Evolutionary conservation across 2,113 vertebrate species (phyloP), one percentile per base, ranked within the genome.

Genomic region (Petroica traversi): DNA sequence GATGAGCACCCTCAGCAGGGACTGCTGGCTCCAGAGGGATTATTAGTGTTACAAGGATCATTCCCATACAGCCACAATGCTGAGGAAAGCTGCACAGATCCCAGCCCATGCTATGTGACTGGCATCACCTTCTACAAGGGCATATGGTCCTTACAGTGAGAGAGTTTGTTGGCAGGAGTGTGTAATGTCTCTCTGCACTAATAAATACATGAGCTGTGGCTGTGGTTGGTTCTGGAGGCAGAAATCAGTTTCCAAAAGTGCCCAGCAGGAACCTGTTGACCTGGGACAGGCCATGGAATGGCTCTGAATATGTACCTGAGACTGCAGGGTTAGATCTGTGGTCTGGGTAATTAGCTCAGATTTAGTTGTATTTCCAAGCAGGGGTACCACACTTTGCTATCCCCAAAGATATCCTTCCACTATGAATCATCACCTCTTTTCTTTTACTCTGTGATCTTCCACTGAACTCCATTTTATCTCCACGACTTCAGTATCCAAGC

Each of bases 341-440:
- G 57, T 74, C 78, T 67, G 38, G 41, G 34, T 63, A 78, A 62
- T 58, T 16, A 74, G 28, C 17, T 80, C 71, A 68, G 62, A 40
- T 52, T 80, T 38, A 74, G 34, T 6, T 75, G 33, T 40, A 31
- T 63, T 90, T 85, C 49, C 14, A 24, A 15, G 38, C 11, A 38
- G 41, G n/a, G 19, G 20, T 54, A 20, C 38, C 5, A 17, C 5
- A 59, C 9, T 54, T 58, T 28, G 57, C 48, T 88, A 5, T 67
- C 64, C 51, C 38, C 8, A 4, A 76, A 69, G 40, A 67, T 14
- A 51, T 22, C 14, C 7, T 22, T 14, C 20, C 52, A 61, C 19
- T 12, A 6, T 16, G 71, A 26, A 71, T 57, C 24, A 55, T 95
- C n/a, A 95, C 94, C 94, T 95, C 14, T 40, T 85, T 92, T 28